Evolutionary conservation across 2,113 vertebrate species (phyloP).

Genomic region (Cynopterus brachyotis): DNA sequence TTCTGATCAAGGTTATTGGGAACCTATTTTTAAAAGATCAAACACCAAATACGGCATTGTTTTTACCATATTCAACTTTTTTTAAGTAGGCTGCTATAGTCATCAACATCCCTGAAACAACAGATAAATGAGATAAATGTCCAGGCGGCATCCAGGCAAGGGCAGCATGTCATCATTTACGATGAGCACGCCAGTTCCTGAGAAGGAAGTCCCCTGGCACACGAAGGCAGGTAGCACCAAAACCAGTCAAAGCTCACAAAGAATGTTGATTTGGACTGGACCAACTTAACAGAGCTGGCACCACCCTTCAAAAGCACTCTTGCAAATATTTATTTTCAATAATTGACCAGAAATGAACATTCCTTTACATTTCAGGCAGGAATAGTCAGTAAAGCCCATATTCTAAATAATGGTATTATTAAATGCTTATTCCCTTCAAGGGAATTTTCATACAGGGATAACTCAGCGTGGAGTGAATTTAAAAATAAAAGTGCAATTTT

Average conservation of each 20-base stretch:
- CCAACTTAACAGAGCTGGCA: background rate
- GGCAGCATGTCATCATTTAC: background rate
- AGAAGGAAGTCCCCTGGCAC: background rate
- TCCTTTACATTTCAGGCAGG: background rate
- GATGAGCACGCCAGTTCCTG: background rate
- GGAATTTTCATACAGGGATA: background rate
- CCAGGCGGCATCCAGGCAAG: background rate
- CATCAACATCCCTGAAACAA: background rate
- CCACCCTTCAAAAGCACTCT: background rate
- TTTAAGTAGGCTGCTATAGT: background rate
- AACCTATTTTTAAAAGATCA: conserved; percentile 10
- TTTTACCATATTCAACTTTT: background rate
- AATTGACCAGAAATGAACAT: background rate
- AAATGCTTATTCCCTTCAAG: background rate
- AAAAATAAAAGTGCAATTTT: background rate
- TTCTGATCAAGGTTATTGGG: background rate
- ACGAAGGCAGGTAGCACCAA: background rate
- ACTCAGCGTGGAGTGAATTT: background rate
- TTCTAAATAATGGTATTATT: background rate
- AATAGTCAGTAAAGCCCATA: background rate
- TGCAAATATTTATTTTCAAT: background rate
- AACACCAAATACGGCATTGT: background rate
- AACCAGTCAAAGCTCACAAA: rapidly evolving
- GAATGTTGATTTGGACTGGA: background rate
- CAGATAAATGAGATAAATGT: background rate